Evolutionary conservation across 2,113 vertebrate species (phyloP).

Genomic region (Stegastes partitus): DNA sequence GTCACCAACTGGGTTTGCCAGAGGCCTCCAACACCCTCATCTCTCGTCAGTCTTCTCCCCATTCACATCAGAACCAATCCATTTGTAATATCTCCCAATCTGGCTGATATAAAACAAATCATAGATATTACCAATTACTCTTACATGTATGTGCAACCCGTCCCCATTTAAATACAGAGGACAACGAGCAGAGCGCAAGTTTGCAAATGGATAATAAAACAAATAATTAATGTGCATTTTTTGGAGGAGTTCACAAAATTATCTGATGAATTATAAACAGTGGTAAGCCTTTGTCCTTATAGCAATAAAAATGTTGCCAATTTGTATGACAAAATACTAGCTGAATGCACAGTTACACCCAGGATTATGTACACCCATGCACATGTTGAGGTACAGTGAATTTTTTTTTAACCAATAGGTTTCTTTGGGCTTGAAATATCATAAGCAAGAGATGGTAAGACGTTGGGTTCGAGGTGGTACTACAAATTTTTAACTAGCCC

Average conservation of each 20-base stretch:
- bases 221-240: constrained; percentile 26
- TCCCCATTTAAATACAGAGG: not conserved
- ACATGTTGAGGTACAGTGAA: too few species aligned
- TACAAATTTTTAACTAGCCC: too few species aligned
- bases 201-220: constrained; percentile 32
- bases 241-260: constrained; percentile 31
- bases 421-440: too few species aligned
- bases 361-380: too few species aligned
- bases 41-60: not conserved
- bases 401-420: too few species aligned
- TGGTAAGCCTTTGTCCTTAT: constrained; percentile 9
- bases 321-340: constrained; percentile 3
- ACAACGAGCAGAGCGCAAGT: not conserved
- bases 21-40: not conserved
- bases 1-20: not conserved
- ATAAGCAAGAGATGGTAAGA: too few species aligned
- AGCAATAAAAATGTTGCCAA: constrained; percentile 2
- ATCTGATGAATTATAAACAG: constrained; percentile 19
- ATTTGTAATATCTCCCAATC: not conserved
- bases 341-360: too few species aligned
- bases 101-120: not conserved
- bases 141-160: not conserved
- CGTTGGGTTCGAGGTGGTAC: too few species aligned
- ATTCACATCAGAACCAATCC: not conserved
- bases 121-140: not conserved